Conservation (phyloP, 2,797 vertebrate species). For the Coregonus suidteri region DNA sequence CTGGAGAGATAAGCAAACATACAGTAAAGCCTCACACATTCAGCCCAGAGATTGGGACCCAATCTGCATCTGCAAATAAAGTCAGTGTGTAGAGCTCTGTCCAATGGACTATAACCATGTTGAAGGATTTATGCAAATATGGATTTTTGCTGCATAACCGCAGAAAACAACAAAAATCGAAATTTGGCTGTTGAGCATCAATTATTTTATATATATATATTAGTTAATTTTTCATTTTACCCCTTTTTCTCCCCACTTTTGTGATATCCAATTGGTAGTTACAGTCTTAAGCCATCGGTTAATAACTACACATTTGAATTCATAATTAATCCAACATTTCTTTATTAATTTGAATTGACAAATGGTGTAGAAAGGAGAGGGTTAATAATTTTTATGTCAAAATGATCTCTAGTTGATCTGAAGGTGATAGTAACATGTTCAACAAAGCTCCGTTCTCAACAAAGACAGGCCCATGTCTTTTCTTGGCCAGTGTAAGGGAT, state of each 20-base stretch:
- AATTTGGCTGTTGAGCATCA: slow-evolving; percentile 25
- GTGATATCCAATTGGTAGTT: too few species aligned
- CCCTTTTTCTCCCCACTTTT: too few species aligned
- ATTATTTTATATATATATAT: too few species aligned
- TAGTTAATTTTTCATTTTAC: too few species aligned
- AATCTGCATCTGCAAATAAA: slow-evolving; percentile 72
- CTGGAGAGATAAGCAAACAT: slow-evolving; percentile 79
- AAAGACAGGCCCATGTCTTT: background rate
- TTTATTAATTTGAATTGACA: background rate
- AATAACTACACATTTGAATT: slow-evolving; percentile 6
- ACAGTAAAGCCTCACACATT: slow-evolving; percentile 73
- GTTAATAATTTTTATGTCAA: background rate
- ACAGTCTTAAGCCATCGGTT: slow-evolving; percentile 1
- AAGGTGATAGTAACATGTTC: background rate
- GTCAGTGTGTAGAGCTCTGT: slow-evolving; percentile 49
- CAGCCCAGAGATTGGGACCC: slow-evolving; percentile 68
- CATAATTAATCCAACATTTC: slow-evolving; percentile 24
- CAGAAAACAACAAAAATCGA: slow-evolving; percentile 25
- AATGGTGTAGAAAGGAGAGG: too few species aligned
- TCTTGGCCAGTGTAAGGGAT: background rate
- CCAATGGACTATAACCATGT: slow-evolving; percentile 42
- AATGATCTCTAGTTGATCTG: background rate
- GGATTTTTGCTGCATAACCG: slow-evolving; percentile 31
- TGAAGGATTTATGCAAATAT: slow-evolving; percentile 49
- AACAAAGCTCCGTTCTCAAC: background rate